Base-by-base conservation (phyloP, 1,140 invertebrate genomes). In the Drosophila lini region DNA sequence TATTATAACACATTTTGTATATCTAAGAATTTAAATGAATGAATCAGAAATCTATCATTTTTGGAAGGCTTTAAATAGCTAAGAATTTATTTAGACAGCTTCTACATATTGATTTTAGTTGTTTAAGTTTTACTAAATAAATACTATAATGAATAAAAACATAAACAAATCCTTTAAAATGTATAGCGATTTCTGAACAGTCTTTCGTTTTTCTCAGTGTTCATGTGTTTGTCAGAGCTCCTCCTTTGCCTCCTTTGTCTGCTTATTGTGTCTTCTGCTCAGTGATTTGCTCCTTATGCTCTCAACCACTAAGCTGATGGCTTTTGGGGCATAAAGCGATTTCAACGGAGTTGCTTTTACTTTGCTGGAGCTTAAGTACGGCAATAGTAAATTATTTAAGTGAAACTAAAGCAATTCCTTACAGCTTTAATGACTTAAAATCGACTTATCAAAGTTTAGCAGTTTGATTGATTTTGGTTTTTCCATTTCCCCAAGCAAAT, bases 211-310 rank as follows among this genome's bases (percentile, higher is more conserved):
- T 16, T 48, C 16, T 13, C 65, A 69, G 65, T 69, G 65, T 16
- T 19, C n/a, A 28, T 36, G 31, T 44, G 36, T 25, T 40, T 25
- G 15, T 31, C 48, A 45, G 28, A 48, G n/a, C 19, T 57, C 0
- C 13, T 50, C 16, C 31, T 28, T 36, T 47, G 52, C 11, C 31
- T 42, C 25, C 32, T 50, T 52, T 55, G 47, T 36, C 41, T 41
- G 32, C 58, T 57, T 61, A 50, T 41, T 65, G 41, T 70, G 62
- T 78, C 63, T 63, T 63, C 60, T 70, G 82, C 74, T 62, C 44
- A 63, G 56, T 84, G 60, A 62, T 74, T 81, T 79, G 31, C 74
- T 57, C 60, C 77, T 74, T 63, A 81, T 78, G 78, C 57, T 74
- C 53, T 63, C 59, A 75, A 56, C 75, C 74, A 56, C 80, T 69